Base-by-base conservation (phyloP, 2,797 vertebrate species). In the Hydrolagus colliei region DNA sequence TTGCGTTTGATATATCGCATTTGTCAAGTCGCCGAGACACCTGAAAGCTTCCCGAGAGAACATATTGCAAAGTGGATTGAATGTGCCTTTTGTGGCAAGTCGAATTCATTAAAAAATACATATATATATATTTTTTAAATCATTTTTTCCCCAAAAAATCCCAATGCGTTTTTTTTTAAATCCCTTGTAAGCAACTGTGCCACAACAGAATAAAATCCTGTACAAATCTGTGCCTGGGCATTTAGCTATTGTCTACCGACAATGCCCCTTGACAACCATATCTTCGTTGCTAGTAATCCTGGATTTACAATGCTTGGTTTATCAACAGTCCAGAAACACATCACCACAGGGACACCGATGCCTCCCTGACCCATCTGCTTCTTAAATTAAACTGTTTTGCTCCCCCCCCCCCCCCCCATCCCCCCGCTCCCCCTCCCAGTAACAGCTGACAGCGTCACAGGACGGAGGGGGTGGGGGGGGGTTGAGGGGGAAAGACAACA, bases 331-430 rank as follows among this genome's bases (percentile, higher is more conserved):
- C 79, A 9, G 18, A 84, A 52, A 67, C 32, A 20, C 65, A 41
- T 32, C 65, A 71, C 79, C 79, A 41, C 65, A 32, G 79, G 62
- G 27, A 18, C 27, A 52, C 63, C 41, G 2, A 52, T 27, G 9
- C 65, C 62, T 84, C 27, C 65, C 79, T 84, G 79, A 84, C 79
- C 79, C 79, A 84, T 67, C 65, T 84, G 79, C 79, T 71, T 63
- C 41, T 84, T 84, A 84, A 80, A 32, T 67, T 80, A 80, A 84
- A 71, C 16, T 71, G 79, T 84, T 84, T 68, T 84, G 78, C 63
- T 80, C 27, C 18, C n/a, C 7, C 27, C 27, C 12, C 35, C 27
- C 27, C 65, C 32, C 68, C 9, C 65, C 22, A 1, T 27, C 27
- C 27, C 27, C 27, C n/a, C 7, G 63, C 27, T 52, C 35, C 63